These are phyloP conservation scores for Euzetes globulus DNA, from an alignment of 2,888 invertebrate genomes.

Conservation along the genomic window DNA sequence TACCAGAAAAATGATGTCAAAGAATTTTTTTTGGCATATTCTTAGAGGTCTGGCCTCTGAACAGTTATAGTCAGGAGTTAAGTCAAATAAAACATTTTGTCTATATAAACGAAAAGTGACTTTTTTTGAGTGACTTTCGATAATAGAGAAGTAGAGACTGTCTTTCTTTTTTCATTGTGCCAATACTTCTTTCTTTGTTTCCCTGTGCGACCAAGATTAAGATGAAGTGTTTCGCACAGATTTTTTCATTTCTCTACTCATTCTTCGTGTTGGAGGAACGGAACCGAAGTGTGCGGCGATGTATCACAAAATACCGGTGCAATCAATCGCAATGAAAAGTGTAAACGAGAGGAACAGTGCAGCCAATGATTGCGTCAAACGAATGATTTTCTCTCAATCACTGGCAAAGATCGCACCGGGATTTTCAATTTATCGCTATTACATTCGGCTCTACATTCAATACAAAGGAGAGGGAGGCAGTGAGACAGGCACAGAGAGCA, in stretches of 20 bases:
- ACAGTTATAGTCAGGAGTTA: too few species aligned
- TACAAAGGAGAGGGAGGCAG: too few species aligned
- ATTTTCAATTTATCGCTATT: not conserved
- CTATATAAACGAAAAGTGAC: not conserved
- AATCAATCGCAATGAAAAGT: slow-evolving; percentile 14
- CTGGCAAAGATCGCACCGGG: not conserved
- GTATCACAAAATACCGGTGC: slow-evolving; percentile 8
- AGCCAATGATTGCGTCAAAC: not conserved
- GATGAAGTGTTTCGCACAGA: not conserved
- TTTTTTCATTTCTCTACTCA: too few species aligned
- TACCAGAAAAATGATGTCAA: not conserved
- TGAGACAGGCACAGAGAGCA: too few species aligned
- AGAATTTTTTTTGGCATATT: not conserved
- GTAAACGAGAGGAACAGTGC: too few species aligned
- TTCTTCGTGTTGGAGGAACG: not conserved
- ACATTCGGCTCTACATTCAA: too few species aligned
- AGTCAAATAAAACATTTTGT: too few species aligned
- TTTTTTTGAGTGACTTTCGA: not conserved
- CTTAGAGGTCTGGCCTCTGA: not conserved
- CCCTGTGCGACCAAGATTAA: not conserved
- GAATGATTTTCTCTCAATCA: slow-evolving; percentile 7
- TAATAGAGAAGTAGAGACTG: not conserved
- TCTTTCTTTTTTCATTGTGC: too few species aligned
- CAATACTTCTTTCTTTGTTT: not conserved
- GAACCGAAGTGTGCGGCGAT: slow-evolving; percentile 9